A percentile compares a stretch with the other conserved stretches of the same genome.
These are phyloP conservation scores for Sussaba pulchella DNA, from an alignment of 2,888 invertebrate species.

Conservation along the genomic window DNA sequence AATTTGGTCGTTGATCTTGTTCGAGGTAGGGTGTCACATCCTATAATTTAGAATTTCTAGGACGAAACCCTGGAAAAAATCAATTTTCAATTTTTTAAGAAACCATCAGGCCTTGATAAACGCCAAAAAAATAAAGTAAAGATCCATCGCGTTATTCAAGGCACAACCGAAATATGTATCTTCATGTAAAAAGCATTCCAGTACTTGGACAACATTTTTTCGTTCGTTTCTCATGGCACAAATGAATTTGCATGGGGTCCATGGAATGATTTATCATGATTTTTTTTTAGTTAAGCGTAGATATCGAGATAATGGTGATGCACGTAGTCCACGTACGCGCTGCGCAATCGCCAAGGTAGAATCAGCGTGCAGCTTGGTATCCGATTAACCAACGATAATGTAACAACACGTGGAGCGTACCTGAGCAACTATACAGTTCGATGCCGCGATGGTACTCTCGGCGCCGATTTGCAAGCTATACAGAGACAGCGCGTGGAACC, in stretches of 20 bases:
- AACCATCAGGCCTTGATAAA: too few relatives aligned
- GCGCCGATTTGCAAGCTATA: conserved; percentile 78
- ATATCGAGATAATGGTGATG: not conserved
- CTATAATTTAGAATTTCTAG: not conserved
- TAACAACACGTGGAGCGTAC: conserved; percentile 48
- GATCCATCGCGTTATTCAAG: too few relatives aligned
- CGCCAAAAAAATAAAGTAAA: too few relatives aligned
- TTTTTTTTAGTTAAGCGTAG: not conserved
- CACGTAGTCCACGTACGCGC: conserved; percentile 1
- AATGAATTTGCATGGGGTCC: too few relatives aligned
- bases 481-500: conserved; percentile 71
- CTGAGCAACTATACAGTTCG: not conserved
- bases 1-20: too few relatives aligned
- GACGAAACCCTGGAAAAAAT: not conserved
- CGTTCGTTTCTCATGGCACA: too few relatives aligned
- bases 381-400: conserved; percentile 66
- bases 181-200: too few relatives aligned
- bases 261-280: not conserved
- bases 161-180: too few relatives aligned
- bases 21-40: too few relatives aligned
- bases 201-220: too few relatives aligned
- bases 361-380: conserved; percentile 50
- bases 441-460: conserved; percentile 37
- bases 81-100: not conserved
- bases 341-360: conserved; percentile 13